A percentile compares a stretch with the other conserved stretches of the same genome.
phyloP scores from a whole-genome alignment of 2,113 vertebrate species.

The Eidolon helvum region DNA sequence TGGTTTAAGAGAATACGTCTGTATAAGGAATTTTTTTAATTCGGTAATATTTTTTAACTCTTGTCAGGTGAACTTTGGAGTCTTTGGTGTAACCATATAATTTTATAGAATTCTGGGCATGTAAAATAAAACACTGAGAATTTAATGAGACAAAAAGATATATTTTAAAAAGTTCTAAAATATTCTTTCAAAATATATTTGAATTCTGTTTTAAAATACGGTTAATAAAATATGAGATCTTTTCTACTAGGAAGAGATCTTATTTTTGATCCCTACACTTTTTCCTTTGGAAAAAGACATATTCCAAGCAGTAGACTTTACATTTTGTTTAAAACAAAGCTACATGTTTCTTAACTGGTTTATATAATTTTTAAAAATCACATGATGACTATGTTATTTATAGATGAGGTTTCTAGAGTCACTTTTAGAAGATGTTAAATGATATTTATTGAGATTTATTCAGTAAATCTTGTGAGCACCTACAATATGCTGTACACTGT shows the following conservation, averaged over 20 bases:
- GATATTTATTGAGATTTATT: background rate
- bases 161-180: background rate
- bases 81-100: background rate
- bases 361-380: background rate
- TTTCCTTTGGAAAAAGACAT: background rate
- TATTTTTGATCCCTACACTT: no score
- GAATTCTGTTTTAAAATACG: background rate
- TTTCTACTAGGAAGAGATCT: background rate
- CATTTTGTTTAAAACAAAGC: background rate
- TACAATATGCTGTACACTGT: background rate
- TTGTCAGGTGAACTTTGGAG: background rate
- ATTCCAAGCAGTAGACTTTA: background rate
- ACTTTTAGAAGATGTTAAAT: background rate
- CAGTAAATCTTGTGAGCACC: background rate
- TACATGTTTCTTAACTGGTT: background rate
- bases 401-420: background rate
- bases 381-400: background rate
- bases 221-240: background rate
- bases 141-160: constrained; percentile 13
- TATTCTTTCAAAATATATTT: background rate
- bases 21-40: background rate
- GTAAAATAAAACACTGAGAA: background rate
- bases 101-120: background rate
- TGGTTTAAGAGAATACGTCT: background rate
- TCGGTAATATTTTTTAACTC: background rate